Conservation (phyloP, 2,888 invertebrate species). For the Latheticus oryzae region DNA sequence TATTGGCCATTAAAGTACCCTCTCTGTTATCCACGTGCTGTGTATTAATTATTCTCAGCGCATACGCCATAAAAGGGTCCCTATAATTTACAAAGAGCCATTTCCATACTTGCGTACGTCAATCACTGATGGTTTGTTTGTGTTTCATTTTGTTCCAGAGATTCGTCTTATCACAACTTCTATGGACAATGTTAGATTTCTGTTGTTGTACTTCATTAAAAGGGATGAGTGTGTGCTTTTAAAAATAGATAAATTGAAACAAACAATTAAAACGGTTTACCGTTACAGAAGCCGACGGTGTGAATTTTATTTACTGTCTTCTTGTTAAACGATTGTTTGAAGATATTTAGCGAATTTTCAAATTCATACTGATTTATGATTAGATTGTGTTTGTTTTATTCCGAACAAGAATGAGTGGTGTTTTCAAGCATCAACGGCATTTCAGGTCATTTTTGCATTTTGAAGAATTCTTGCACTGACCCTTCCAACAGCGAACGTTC, state of each 20-base stretch:
- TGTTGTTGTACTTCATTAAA: slow-evolving; percentile 38
- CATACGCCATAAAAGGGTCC: slow-evolving; percentile 6
- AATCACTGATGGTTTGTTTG: slow-evolving; percentile 21
- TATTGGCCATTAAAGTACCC: slow-evolving; percentile 1
- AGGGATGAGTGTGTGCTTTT: slow-evolving; percentile 41
- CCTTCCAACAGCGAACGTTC: slow-evolving; percentile 5
- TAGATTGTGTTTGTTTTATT: no score
- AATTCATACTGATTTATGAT: no score
- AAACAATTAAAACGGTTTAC: slow-evolving; percentile 37
- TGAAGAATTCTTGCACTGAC: neutral
- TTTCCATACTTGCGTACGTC: slow-evolving; percentile 15
- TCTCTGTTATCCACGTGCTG: slow-evolving; percentile 5
- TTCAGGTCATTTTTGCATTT: no score
- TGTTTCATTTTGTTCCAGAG: slow-evolving; percentile 13
- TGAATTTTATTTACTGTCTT: slow-evolving; percentile 16
- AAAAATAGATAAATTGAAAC: slow-evolving; percentile 33
- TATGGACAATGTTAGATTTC: slow-evolving; percentile 10
- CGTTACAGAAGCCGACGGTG: slow-evolving; percentile 31
- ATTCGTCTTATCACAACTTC: slow-evolving; percentile 24
- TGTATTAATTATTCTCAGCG: slow-evolving; percentile 3
- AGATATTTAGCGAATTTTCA: slow-evolving; percentile 23
- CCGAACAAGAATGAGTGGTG: no score
- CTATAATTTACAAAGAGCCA: slow-evolving; percentile 24
- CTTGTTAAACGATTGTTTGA: slow-evolving; percentile 14
- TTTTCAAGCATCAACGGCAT: no score